Evolutionary conservation across 30 jellyfish, hydroid and myxozoan genomes (phyloP), one percentile per base, ranked within the genome.

Genomic region (Aurelia sp.): DNA sequence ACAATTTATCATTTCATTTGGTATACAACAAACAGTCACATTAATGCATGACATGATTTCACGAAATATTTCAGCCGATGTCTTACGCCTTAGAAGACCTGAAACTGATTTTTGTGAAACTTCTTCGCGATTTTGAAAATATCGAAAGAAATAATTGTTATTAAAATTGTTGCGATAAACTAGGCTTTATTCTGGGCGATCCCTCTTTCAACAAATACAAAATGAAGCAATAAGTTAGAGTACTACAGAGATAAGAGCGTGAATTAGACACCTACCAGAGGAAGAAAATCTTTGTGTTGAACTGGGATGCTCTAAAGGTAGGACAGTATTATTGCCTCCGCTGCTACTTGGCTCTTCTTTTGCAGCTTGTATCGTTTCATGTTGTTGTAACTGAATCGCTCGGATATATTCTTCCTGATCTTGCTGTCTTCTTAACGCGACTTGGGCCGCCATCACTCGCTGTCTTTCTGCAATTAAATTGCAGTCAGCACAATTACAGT

Each of bases 391-490:
- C 52, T 95, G 99, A 44, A 95, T 96, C 1, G 97, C 99, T 22
- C 97, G 75, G 51, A 89, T 47, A 73, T 89, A 90, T 53, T 95
- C 99, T 76, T 95, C 99, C 58, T 95, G 99, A 41, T 95, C 99
- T 74, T 95, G 99, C 72, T 95, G 99, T 31, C 99, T 95, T 64
- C 99, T 67, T 35, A 95, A 76, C 11, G 99, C 99, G 44, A 95
- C 99, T 62, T 95, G 99, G 3, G 99, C 99, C 61, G 99, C 99
- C 99, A 95, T 95, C 17, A 95, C 99, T 11, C 99, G 96, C 87
- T 95, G 99, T 55, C 99, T 75, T 67, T 95, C 99, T 11, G 99
- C 99, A 60, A 95, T 95, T 80, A 95, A 79, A 89, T 89, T 95
- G 66, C 99, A 95, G 71, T 95, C 99, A 4, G 99, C 97, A 85